Conservation (phyloP, 2,113 vertebrate genomes). For the Bolborhynchus lineola region DNA sequence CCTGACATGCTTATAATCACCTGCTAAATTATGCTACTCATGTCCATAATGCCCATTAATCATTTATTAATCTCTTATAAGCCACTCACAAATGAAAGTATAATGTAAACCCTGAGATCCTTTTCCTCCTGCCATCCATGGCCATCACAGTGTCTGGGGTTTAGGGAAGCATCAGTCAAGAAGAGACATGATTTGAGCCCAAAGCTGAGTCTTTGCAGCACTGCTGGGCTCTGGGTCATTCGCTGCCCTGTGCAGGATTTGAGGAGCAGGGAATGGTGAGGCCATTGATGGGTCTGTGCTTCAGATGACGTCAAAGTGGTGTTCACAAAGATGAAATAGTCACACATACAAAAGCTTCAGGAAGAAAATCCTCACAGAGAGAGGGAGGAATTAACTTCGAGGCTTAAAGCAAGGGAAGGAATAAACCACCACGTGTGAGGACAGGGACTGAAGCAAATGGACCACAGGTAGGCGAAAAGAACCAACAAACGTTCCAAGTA, state of each 20-base stretch:
- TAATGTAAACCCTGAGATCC: neutral
- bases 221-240: neutral
- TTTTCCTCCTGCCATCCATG: neutral
- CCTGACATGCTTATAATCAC: constrained; percentile 25
- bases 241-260: neutral
- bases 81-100: constrained; percentile 39
- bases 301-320: neutral
- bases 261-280: neutral
- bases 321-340: constrained; percentile 25
- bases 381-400: constrained; percentile 49
- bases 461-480: constrained; percentile 32
- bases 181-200: neutral
- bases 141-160: neutral
- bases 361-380: constrained; percentile 42
- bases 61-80: constrained; percentile 62
- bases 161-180: neutral
- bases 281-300: neutral
- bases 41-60: constrained; percentile 48
- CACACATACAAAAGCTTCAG: constrained; percentile 30
- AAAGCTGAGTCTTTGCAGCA: neutral
- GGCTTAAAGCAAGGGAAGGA: constrained; percentile 34
- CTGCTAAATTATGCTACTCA: constrained; percentile 19
- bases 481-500: constrained; percentile 3
- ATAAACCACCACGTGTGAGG: neutral
- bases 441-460: constrained; percentile 35